Conservation (phyloP, 1,140 invertebrate genomes). For the Uloborus diversus region DNA sequence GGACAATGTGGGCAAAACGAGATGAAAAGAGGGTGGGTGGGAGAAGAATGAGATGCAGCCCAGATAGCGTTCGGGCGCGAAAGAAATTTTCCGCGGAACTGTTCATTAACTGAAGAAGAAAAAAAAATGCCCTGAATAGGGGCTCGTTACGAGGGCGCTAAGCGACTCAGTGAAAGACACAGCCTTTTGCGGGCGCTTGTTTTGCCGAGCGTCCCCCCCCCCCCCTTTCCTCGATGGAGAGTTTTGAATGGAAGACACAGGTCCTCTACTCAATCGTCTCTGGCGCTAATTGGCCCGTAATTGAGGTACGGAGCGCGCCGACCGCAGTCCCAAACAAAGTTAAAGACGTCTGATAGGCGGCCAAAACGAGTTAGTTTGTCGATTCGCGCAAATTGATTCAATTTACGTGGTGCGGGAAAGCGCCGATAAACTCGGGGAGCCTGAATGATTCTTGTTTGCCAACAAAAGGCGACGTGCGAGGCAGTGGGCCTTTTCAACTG, state of each 20-base stretch:
- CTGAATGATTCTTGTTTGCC: slow-evolving; percentile 50
- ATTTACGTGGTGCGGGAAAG: slow-evolving; percentile 17
- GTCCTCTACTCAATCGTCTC: neutral
- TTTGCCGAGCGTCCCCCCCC: neutral
- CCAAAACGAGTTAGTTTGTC: slow-evolving; percentile 53
- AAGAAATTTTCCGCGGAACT: neutral
- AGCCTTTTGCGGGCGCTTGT: neutral
- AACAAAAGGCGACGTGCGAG: slow-evolving; percentile 20
- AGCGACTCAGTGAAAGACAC: slow-evolving; percentile 15
- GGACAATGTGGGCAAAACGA: slow-evolving; percentile 22
- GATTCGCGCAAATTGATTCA: slow-evolving; percentile 54
- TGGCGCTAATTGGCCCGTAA: slow-evolving; percentile 48
- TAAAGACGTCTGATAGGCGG: slow-evolving; percentile 47
- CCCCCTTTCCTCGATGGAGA: neutral
- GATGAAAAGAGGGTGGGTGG: neutral
- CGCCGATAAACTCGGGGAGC: slow-evolving; percentile 4
- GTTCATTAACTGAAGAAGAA: neutral
- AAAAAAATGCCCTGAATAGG: slow-evolving; percentile 20
- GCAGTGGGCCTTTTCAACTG: neutral
- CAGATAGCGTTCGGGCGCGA: neutral
- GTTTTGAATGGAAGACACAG: neutral
- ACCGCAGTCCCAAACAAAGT: slow-evolving; percentile 45
- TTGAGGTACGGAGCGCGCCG: slow-evolving; percentile 14
- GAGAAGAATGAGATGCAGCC: neutral
- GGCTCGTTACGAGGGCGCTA: slow-evolving; percentile 42